These are phyloP conservation scores for Luperina testacea DNA, from an alignment of 2,888 invertebrate species.

Conservation along the genomic window DNA sequence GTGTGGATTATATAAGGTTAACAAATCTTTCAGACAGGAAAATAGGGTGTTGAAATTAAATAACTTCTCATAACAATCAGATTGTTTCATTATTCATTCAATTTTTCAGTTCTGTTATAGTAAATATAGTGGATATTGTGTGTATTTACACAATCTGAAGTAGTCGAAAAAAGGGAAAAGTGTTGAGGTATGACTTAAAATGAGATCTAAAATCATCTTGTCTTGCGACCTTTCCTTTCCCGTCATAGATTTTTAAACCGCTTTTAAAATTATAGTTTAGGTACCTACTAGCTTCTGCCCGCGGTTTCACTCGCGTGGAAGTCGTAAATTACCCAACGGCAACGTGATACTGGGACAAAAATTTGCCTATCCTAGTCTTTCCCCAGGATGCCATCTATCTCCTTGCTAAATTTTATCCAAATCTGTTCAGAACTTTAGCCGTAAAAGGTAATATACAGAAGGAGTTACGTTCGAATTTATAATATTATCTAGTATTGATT, in stretches of 20 bases:
- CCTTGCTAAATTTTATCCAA: too few species aligned
- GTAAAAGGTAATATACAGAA: too few species aligned
- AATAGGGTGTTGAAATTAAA: conserved; percentile 6
- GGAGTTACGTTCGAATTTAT: too few species aligned
- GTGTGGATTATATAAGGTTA: too few species aligned
- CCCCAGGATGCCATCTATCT: too few species aligned
- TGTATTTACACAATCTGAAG: neutral
- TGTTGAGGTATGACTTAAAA: neutral
- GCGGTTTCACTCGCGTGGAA: too few species aligned
- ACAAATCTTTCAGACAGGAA: neutral
- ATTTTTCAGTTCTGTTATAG: neutral
- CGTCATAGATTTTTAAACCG: neutral
- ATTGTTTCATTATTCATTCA: neutral
- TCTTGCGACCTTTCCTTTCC: neutral
- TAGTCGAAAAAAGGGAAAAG: neutral
- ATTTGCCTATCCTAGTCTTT: too few species aligned
- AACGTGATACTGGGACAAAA: too few species aligned
- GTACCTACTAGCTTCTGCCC: too few species aligned
- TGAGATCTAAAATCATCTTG: neutral
- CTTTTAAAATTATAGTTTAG: neutral
- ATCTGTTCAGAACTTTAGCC: too few species aligned
- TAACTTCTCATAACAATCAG: neutral
- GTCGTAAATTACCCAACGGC: too few species aligned
- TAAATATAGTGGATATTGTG: neutral
- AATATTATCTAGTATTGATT: neutral